Base-by-base conservation (phyloP, 2,797 vertebrate genomes). In the Benthosema pterotum region DNA sequence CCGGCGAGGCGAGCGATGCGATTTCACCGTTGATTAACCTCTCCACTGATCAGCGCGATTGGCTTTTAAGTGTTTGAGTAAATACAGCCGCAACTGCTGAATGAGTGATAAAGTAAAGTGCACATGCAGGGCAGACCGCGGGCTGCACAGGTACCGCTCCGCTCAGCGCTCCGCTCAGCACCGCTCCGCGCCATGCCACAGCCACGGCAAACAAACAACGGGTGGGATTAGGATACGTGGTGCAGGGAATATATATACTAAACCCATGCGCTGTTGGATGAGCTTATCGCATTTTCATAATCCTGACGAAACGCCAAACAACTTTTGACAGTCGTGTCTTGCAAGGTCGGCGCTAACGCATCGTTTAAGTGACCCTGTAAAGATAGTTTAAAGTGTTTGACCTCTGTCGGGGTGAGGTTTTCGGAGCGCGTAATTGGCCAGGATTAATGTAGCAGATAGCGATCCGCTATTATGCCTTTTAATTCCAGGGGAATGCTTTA, bases 21-120 rank as follows among this genome's bases (percentile, higher is more conserved):
- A 88, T 92, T 91, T 91, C 85, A 89, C 86, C 61, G 83, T 81
- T 89, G 90, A 92, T 93, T 92, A 86, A 22, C 19, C 86, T 86
- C n/a, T 83, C 79, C 64, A 83, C 80, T 84, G 84, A 91, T 88
- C 75, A 65, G 63, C 71, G 65, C 64, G 84, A 90, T 89, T 91
- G 86, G 83, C 89, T 91, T n/a, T 78, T 2, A 22, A 83, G 83
- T 61, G 82, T 78, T 32, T 87, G 66, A 79, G 81, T 88, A 91
- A 92, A 93, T 83, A 92, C 57, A 73, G 60, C 45, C 65, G 19
- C 19, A 75, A 63, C 70, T 22, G 71, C 65, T 67, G 75, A 81
- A 83, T 62, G 78, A 85, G 4, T n/a, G n/a, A n/a, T 84, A 88
- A 84, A 82, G 80, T 75, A 80, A 89, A 2, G 85, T 72, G 77